Percentiles rank a stretch among this genome's conserved stretches.
These are phyloP conservation scores for Alligator mississippiensis DNA, from an alignment of 2,113 vertebrate species.

Conservation along the genomic window DNA sequence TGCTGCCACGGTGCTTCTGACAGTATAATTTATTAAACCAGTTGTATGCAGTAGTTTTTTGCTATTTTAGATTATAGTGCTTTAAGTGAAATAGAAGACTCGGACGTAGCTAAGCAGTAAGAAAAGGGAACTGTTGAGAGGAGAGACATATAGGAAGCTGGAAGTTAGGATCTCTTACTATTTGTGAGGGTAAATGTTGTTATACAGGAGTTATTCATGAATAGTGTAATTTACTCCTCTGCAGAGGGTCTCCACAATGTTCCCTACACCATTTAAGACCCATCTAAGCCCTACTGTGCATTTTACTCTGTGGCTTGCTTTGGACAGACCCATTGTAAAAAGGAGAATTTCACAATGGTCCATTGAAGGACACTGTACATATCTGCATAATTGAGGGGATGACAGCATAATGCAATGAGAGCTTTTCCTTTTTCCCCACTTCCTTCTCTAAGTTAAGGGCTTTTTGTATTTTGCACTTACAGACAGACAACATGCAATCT, in stretches of 20 bases:
- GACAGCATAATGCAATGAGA: not conserved
- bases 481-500: not conserved
- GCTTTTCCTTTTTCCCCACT: not conserved
- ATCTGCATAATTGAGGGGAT: not conserved
- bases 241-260: not conserved
- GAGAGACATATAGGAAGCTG: not conserved
- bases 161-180: not conserved
- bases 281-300: not conserved
- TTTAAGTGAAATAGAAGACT: not conserved
- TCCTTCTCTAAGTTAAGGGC: not conserved
- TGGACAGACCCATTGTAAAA: not conserved
- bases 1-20: not conserved
- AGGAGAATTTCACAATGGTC: not conserved
- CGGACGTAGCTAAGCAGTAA: not conserved
- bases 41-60: not conserved
- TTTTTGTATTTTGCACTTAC: slow-evolving; percentile 11
- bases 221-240: not conserved
- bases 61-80: not conserved
- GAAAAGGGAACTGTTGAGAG: not conserved
- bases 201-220: not conserved
- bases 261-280: not conserved
- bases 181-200: not conserved
- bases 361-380: not conserved
- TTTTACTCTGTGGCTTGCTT: not conserved
- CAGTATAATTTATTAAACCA: not conserved